Evolutionary conservation across 2,888 invertebrate species (phyloP), one percentile per base, ranked within the genome.

Genomic region (Yponomeuta malinellus): DNA sequence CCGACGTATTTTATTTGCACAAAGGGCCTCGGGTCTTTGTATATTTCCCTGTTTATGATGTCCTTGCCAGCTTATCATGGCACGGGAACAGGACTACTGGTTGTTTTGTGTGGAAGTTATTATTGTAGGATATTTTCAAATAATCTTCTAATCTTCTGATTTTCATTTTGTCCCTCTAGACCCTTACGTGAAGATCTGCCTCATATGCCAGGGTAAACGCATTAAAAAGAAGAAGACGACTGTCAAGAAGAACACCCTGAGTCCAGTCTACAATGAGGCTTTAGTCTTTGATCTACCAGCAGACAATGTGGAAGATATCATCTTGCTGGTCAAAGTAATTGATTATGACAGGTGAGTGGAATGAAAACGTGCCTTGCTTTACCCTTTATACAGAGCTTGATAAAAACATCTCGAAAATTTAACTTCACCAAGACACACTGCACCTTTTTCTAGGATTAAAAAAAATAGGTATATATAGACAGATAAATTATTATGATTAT

Each of bases 201-300:
- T 98, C 72, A 94, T 98, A 77, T 96, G 96, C 80, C 96, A 97
- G 85, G 96, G 96, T 3, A 97, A 97, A 83, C 93, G 98, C 73
- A 96, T 98, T 78, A 98, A 98, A 89, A 98, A 98, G 92, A 96
- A 97, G 87, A 98, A 98, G 86, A 98, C 98, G 0, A 96, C 96
- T 0, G 97, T 98, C 1, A 96, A 97, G 84, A 95, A 96, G 81
- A 96, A 96, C 77, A 97, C 97, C 0, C 91, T 98, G 0, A 95
- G 95, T 82, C 98, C 98, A 0, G 96, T 98, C 0, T 98, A 97
- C 90, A 98, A 98, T 83, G 98, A 98, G 84, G 97, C 98, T 0
- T 90, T 98, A 74, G 97, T 98, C 10, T 98, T 98, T 83, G 98
- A 98, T 81, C 95, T 98, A 15, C 96, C 97, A 0, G 93, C 95